Percentiles rank a stretch among this genome's conserved stretches.
Evolutionary conservation across 2,888 invertebrate species (phyloP).

Genomic region (Leptarthrus brevirostris): DNA sequence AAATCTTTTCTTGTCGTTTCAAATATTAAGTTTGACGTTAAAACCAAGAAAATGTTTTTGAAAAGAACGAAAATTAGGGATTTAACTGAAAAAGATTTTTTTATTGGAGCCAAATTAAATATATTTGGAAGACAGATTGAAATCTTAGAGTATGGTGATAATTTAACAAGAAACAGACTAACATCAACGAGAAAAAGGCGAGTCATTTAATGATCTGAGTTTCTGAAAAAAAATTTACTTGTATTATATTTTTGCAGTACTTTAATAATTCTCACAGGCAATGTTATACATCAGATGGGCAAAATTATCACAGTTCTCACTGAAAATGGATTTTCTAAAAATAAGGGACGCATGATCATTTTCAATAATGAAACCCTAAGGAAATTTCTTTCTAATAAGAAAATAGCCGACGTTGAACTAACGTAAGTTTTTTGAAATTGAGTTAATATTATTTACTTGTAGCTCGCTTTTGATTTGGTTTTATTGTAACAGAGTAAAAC

Average conservation of each 20-base stretch:
- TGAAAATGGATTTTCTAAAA: conserved; percentile 72
- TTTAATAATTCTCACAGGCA: conserved; percentile 82
- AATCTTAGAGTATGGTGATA: conserved; percentile 79
- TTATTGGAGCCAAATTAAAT: conserved; percentile 77
- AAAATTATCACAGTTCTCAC: conserved; percentile 78
- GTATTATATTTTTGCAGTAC: conserved; percentile 68
- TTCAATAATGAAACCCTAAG: conserved; percentile 75
- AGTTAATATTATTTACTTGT: not conserved
- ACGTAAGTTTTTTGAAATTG: conserved; percentile 69
- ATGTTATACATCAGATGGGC: conserved; percentile 76
- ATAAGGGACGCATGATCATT: conserved; percentile 78
- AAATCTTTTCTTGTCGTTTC: no score
- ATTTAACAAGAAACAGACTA: conserved; percentile 73
- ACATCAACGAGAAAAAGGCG: conserved; percentile 76
- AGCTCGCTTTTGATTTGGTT: no score
- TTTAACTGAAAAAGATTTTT: conserved; percentile 75
- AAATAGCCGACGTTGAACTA: conserved; percentile 71
- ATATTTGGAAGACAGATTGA: conserved; percentile 80
- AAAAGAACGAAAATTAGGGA: conserved; percentile 77
- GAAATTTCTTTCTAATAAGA: conserved; percentile 71
- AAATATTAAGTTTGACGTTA: conserved; percentile 75
- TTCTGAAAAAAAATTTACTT: not conserved
- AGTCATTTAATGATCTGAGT: no score
- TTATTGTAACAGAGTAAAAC: no score
- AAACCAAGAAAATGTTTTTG: conserved; percentile 74